phyloP scores from a whole-genome alignment of 2,888 invertebrate genomes.

The Stenoptilia bipunctidactyla region DNA sequence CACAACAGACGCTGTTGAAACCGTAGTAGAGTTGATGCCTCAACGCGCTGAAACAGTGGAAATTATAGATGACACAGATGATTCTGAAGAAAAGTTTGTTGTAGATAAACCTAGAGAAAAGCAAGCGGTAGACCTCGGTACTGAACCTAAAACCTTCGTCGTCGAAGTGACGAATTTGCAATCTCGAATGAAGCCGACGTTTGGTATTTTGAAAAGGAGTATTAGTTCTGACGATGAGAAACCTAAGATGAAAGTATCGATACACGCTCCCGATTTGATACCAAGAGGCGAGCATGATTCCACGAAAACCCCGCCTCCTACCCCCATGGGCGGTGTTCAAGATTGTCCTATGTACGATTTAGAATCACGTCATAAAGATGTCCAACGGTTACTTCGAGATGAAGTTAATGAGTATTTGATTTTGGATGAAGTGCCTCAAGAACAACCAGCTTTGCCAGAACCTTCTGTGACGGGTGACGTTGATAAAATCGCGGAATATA shows the following conservation, averaged over 20 bases:
- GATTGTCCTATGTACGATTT: conserved; percentile 26
- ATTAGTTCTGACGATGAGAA: conserved; percentile 23
- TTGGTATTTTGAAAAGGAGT: conserved; percentile 40
- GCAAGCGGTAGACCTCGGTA: conserved; percentile 30
- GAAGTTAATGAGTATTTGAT: conserved; percentile 38
- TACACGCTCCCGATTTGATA: conserved; percentile 33
- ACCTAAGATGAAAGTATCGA: conserved; percentile 23
- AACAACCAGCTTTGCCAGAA: conserved; percentile 42
- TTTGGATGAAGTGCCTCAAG: conserved; percentile 39
- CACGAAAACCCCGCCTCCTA: conserved; percentile 24
- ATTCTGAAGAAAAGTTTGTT: conserved; percentile 28
- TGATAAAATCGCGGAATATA: conserved; percentile 2
- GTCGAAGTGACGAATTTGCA: conserved; percentile 46
- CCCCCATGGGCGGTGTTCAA: conserved; percentile 21
- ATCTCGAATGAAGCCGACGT: conserved; percentile 46
- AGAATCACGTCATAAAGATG: conserved; percentile 21
- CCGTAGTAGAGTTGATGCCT: conserved; percentile 1
- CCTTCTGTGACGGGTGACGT: conserved; percentile 30
- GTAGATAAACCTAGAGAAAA: conserved; percentile 22
- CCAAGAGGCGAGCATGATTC: conserved; percentile 21
- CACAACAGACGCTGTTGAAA: conserved; percentile 38
- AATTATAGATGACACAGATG: conserved; percentile 64
- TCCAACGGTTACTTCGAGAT: conserved; percentile 23
- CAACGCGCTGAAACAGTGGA: conserved; percentile 40
- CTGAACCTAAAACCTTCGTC: conserved; percentile 49